Base-by-base conservation (phyloP, 2,797 vertebrate genomes). In the Manis javanica region DNA sequence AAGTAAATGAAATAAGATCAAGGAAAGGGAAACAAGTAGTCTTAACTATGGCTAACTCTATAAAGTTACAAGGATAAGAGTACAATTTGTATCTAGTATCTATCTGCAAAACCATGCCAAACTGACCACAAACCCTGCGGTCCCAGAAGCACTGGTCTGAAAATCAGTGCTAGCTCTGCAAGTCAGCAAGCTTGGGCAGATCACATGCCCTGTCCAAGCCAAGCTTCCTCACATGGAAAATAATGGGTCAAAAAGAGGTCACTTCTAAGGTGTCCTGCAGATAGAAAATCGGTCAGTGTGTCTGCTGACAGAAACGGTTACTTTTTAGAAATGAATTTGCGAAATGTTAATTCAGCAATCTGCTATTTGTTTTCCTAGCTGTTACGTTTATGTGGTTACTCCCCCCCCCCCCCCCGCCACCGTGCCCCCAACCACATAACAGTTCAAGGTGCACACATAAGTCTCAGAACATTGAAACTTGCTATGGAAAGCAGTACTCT, bases 321-420 rank as follows among this genome's bases (percentile, higher is more conserved):
- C 86, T 92, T 61, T 31, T 57, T 61, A 66, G 69, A 86, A 95
- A 68, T 85, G 6, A 90, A 88, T 71, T 85, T 13, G 51, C 53
- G 59, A 72, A 34, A 82, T 39, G 53, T 15, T 39, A 34, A n/a
- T 26, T 84, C 2, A 64, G 63, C 8, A 59, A 75, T 96, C 46
- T 37, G 1, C 69, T 59, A 34, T 57, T 59, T 37, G 11, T 86
- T 87, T 85, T 29, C 18, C 57, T 53, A 37, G n/a, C 18, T 79
- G 1, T 78, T 46, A 66, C 5, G 14, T 3, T 74, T 61, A 34
- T 34, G 6, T 46, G 46, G 46, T 46, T 46, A 46, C 10, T 46
- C 12, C 11, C 11, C 46, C 11, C 46, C 2, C 11, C 46, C 46
- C 46, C 12, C 42, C 21, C 16, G 29, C 42, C 26, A 15, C 8